Evolutionary conservation across 2,888 invertebrate species (phyloP), one percentile per base, ranked within the genome.

Genomic region (Melanophora roralis): DNA sequence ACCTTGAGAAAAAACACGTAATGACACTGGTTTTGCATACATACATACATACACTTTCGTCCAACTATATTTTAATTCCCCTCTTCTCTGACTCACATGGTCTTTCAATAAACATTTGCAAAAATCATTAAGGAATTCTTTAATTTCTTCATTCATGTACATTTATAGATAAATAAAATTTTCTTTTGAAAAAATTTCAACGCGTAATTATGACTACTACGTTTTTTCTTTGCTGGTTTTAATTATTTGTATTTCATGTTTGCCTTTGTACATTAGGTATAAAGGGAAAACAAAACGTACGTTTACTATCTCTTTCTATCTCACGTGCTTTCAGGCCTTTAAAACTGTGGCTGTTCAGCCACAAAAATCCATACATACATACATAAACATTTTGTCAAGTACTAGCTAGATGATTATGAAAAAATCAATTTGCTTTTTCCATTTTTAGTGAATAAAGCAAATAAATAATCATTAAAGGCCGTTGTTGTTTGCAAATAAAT

Each of bases 221-320:
- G n/a, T 60, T 78, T 78, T 62, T 21, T 67, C 43, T 57, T 38
- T 57, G 45, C 8, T 16, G 32, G 9, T 27, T 27, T 27, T 27
- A 5, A 5, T 27, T 27, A 27, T 27, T 27, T 27, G 27, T 27
- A 27, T 27, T 27, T 27, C 3, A 27, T 59, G 49, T n/a, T 75
- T 53, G 74, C 65, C 53, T 40, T 60, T 27, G 36, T 59, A 62
- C n/a, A 12, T 32, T 11, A 23, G 0, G 36, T 27, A 60, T 12
- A 55, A 34, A 73, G 36, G 34, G 38, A 74, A 45, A 49, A 60
- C 45, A 59, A 23, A 64, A 62, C 36, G 16, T 21, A 60, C 40
- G 32, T 45, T 27, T 6, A 45, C 76, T 57, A 78, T 72, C 80
- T 78, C 81, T 81, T 73, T 72, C 80, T 76, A 53, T 16, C 76